Conservation (phyloP, 2,113 vertebrate species). For the Noturus placidus region DNA sequence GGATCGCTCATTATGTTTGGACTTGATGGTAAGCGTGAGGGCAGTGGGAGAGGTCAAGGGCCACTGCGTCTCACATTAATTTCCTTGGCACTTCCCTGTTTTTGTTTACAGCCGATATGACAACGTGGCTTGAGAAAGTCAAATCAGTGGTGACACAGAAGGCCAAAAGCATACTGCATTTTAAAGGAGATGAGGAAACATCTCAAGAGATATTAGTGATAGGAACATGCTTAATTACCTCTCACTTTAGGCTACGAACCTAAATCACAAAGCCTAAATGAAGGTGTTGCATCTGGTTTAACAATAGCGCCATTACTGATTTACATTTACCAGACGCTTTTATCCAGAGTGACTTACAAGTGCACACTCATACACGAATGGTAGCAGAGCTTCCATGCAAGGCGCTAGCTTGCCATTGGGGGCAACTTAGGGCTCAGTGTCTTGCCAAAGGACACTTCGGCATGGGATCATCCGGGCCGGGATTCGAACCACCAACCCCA, state of each 20-base stretch:
- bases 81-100: conserved; percentile 45
- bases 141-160: conserved; percentile 19
- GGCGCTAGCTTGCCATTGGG: no score
- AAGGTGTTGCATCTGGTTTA: conserved; percentile 50
- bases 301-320: conserved; percentile 58
- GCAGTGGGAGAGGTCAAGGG: conserved; percentile 38
- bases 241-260: conserved; percentile 42
- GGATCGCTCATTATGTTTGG: conserved; percentile 54
- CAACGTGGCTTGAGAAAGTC: conserved; percentile 38
- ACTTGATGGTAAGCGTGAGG: conserved; percentile 3
- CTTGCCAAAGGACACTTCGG: no score
- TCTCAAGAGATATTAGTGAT: conserved; percentile 10
- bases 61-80: conserved; percentile 26
- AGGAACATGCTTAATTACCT: conserved; percentile 47
- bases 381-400: no score
- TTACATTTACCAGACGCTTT: no score
- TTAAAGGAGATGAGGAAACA: conserved; percentile 31
- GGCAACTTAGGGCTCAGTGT: no score
- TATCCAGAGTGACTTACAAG: no score
- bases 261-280: conserved; percentile 59
- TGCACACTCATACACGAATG: no score
- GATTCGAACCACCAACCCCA: no score
- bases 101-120: conserved; percentile 57
- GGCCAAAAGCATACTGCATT: conserved; percentile 29
- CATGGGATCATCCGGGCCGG: no score